Percentiles rank a stretch among this genome's conserved stretches.
Conservation (phyloP, 2,888 invertebrate species). For the Abscondita cerata region DNA sequence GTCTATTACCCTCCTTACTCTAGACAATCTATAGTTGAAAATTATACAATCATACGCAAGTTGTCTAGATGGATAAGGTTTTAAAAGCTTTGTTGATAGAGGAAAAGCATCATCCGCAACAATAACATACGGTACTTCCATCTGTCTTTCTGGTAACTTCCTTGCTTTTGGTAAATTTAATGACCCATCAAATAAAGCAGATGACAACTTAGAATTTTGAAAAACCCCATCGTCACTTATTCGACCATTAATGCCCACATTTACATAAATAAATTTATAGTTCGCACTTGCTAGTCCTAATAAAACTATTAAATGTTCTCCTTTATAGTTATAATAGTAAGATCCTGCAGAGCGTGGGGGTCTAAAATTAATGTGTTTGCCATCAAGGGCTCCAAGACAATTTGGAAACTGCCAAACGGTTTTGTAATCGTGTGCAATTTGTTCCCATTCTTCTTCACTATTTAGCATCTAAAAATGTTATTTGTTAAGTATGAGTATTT, state of each 20-base stretch:
- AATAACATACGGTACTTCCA: constrained; percentile 32
- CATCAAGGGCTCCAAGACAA: constrained; percentile 31
- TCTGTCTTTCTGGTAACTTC: too few species aligned
- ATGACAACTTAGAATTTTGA: too few species aligned
- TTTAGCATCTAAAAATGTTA: constrained; percentile 29
- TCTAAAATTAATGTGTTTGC: constrained; percentile 34
- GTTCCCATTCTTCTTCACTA: constrained; percentile 41
- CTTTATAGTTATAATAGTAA: constrained; percentile 42
- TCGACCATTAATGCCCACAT: constrained; percentile 42
- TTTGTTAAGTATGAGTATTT: background rate
- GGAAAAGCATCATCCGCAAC: constrained; percentile 47
- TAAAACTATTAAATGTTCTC: constrained; percentile 40
- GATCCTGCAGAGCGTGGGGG: constrained; percentile 34
- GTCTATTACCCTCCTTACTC: constrained; percentile 29
- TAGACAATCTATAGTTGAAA: constrained; percentile 44
- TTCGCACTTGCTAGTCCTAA: constrained; percentile 39
- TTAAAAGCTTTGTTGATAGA: constrained; percentile 43
- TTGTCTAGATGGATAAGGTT: constrained; percentile 42
- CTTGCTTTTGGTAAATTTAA: too few species aligned
- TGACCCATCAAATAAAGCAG: too few species aligned
- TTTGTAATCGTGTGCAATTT: constrained; percentile 39
- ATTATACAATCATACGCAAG: constrained; percentile 40
- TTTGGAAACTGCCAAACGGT: constrained; percentile 44
- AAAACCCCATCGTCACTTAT: constrained; percentile 40
- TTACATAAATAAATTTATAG: constrained; percentile 42